phyloP scores from a whole-genome alignment of 1,140 invertebrate species.

The Globodera ellingtonae region DNA sequence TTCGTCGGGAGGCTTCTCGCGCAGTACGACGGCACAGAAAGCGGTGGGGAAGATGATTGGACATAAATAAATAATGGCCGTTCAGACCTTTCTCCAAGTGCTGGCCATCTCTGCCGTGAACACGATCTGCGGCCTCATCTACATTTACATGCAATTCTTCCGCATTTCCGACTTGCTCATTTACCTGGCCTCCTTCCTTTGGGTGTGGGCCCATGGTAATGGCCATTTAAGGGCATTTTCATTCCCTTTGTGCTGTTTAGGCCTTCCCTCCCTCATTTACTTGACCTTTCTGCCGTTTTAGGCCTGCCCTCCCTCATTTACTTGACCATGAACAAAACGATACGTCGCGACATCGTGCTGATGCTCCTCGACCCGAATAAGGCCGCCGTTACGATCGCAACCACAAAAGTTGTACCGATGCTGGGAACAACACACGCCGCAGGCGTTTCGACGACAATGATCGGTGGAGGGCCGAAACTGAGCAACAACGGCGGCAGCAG shows the following conservation, averaged over 20 bases:
- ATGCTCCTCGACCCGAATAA: not conserved
- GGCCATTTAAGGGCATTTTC: not conserved
- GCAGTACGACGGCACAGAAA: slow-evolving; percentile 24
- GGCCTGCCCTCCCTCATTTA: slow-evolving; percentile 31
- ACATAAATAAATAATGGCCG: not conserved
- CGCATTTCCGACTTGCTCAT: slow-evolving; percentile 21
- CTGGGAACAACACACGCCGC: not conserved
- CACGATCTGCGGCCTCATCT: slow-evolving; percentile 25
- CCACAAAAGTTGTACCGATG: not conserved
- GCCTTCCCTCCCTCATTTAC: slow-evolving; percentile 2
- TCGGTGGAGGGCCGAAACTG: not conserved
- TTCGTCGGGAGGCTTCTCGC: not conserved
- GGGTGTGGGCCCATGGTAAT: slow-evolving; percentile 25
- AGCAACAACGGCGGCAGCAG: not conserved
- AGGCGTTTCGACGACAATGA: not conserved
- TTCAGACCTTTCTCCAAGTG: slow-evolving; percentile 35
- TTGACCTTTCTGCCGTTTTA: not conserved
- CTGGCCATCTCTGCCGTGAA: slow-evolving; percentile 29
- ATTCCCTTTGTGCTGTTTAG: not conserved
- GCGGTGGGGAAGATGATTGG: not conserved
- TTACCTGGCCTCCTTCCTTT: slow-evolving; percentile 15
- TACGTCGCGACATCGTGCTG: slow-evolving; percentile 22
- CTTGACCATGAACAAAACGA: slow-evolving; percentile 30
- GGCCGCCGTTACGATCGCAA: not conserved
- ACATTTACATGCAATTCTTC: slow-evolving; percentile 36